These are phyloP conservation scores for Sebastes hubbsi DNA, from an alignment of 2,797 vertebrate genomes.

Conservation along the genomic window DNA sequence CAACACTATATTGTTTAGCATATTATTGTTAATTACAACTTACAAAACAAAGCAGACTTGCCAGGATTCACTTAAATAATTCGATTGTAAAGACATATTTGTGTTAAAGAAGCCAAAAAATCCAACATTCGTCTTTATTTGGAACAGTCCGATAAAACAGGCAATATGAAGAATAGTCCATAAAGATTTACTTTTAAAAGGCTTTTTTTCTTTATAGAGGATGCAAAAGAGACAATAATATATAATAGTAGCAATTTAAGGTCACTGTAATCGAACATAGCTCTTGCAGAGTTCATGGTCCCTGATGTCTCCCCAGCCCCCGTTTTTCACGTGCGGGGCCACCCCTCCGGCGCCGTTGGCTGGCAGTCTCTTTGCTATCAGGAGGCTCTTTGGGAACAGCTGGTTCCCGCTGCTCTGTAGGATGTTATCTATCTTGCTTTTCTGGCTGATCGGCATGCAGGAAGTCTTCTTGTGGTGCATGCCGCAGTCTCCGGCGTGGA, in stretches of 20 bases:
- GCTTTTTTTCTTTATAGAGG: constrained; percentile 83
- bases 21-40: constrained; percentile 26
- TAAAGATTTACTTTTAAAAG: constrained; percentile 83
- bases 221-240: constrained; percentile 84
- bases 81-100: constrained; percentile 57
- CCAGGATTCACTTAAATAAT: constrained; percentile 36
- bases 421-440: constrained; percentile 92
- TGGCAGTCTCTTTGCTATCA: constrained; percentile 90
- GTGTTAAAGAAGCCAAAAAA: constrained; percentile 79
- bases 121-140: constrained; percentile 84
- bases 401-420: constrained; percentile 89
- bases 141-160: constrained; percentile 86
- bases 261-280: constrained; percentile 96
- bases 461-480: constrained; percentile 96
- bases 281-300: constrained; percentile 99
- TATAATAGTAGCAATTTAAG: constrained; percentile 75
- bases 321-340: constrained; percentile 95
- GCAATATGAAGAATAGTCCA: constrained; percentile 86
- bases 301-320: constrained; percentile 98
- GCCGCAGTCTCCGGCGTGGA: constrained; percentile 97
- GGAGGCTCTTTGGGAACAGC: constrained; percentile 92
- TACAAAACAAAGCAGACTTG: constrained; percentile 35
- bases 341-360: constrained; percentile 84
- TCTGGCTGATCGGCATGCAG: constrained; percentile 91
- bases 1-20: constrained; percentile 31